These are phyloP conservation scores for Leptonema lineaticorne DNA, from an alignment of 1,140 invertebrate species.

Conservation along the genomic window DNA sequence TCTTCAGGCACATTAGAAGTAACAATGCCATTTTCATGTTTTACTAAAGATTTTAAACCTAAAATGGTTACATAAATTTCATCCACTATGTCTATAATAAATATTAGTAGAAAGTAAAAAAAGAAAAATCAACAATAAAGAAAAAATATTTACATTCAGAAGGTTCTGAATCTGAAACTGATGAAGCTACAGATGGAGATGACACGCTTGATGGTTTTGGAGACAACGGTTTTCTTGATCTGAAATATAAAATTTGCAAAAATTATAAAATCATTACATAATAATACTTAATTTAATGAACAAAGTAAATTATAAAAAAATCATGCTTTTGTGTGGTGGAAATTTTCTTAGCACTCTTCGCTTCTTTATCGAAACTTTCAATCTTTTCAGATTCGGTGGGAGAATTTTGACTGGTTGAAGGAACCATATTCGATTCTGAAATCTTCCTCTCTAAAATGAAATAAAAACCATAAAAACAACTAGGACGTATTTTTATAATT, in stretches of 20 bases:
- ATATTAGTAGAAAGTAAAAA: no score
- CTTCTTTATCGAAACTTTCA: not conserved
- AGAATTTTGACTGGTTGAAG: slow-evolving; percentile 20
- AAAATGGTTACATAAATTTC: not conserved
- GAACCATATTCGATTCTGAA: slow-evolving; percentile 15
- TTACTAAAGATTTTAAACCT: slow-evolving; percentile 10
- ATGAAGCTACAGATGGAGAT: slow-evolving; percentile 21
- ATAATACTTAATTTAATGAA: no score
- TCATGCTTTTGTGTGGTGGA: not conserved
- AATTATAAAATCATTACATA: not conserved
- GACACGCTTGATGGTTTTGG: slow-evolving; percentile 20
- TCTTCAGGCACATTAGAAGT: slow-evolving; percentile 51
- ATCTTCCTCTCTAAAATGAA: slow-evolving; percentile 20
- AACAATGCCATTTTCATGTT: slow-evolving; percentile 21
- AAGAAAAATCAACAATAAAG: no score
- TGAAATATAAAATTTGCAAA: not conserved
- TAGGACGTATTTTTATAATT: not conserved
- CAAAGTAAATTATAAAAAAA: no score
- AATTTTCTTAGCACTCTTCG: not conserved
- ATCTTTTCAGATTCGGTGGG: not conserved
- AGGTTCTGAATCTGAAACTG: slow-evolving; percentile 20
- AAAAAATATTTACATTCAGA: slow-evolving; percentile 38
- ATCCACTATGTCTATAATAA: not conserved
- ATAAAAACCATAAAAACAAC: not conserved
- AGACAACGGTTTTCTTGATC: slow-evolving; percentile 3